Base-by-base conservation (phyloP, 2,797 vertebrate species). In the Lepilemur ruficaudatus region DNA sequence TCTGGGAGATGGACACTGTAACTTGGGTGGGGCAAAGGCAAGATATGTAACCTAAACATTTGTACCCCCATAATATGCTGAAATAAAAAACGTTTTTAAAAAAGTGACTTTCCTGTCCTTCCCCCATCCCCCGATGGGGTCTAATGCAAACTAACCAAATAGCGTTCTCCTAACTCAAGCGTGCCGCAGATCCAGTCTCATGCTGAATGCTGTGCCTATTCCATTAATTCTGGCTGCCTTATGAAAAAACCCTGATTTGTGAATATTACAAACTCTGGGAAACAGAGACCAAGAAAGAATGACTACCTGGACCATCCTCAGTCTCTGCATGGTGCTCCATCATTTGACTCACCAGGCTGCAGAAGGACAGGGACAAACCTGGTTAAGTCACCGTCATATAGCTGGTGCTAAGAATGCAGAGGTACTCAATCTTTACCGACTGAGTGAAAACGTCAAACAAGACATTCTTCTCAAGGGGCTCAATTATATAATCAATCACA, bases 341-440 rank as follows among this genome's bases (percentile, higher is more conserved):
- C 13, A 38, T 12, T 55, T 0, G 43, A 38, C 32, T 50, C 55
- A 10, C 35, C 7, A 35, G 85, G 14, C 32, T 14, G 2, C 11
- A 61, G 9, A 50, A 78, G n/a, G 20, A 38, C 30, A 88, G 61
- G 32, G 23, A 12, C 48, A 52, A 0, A 22, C 7, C 79, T 73
- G 32, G 18, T 63, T 69, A 17, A 50, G 9, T 69, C 61, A 35
- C 30, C 1, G 4, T 2, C 25, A 18, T 0, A 10, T 0, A 25
- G 14, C 25, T 38, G 50, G 28, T 65, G 32, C 35, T 4, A 23
- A 75, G 63, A 76, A 72, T 30, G 70, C 12, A 67, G n/a, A 70
- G 52, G 28, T 48, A 17, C 55, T 35, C n/a, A 23, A 20, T 28
- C 1, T 9, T 35, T 22, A 67, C 41, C 32, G 13, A 79, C 5